Percentiles rank a stretch among this genome's conserved stretches.
Evolutionary conservation across 1,140 invertebrate species (phyloP).

Genomic region (Bradysia coprophila): DNA sequence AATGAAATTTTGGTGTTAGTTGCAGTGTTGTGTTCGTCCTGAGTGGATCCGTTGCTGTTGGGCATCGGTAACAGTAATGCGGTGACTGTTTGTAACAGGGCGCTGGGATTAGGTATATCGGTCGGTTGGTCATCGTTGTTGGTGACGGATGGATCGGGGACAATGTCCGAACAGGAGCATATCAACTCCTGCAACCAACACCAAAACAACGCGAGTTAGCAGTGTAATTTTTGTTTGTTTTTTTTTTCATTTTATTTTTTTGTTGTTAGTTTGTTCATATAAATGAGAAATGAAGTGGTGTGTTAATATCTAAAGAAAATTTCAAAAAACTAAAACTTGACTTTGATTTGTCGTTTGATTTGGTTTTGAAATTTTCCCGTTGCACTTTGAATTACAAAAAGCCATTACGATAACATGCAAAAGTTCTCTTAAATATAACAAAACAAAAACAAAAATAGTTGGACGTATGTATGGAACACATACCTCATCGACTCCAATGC

Average conservation of each 20-base stretch:
- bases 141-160: constrained; percentile 23
- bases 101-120: constrained; percentile 1
- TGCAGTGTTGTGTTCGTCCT: background rate
- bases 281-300: no score
- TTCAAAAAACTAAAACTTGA: no score
- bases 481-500: constrained; percentile 87
- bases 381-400: no score
- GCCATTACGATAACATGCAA: no score
- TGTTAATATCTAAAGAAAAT: no score
- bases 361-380: no score
- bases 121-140: constrained; percentile 9
- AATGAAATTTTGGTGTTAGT: constrained; percentile 8
- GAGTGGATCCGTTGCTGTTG: constrained; percentile 9
- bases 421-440: no score
- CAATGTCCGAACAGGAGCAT: constrained; percentile 52
- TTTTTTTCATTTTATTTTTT: background rate
- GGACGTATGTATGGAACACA: background rate
- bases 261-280: no score
- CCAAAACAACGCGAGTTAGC: constrained; percentile 24
- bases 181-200: constrained; percentile 55
- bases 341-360: no score
- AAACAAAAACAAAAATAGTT: background rate
- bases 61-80: background rate
- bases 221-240: constrained; percentile 4
- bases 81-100: constrained; percentile 3